These are phyloP conservation scores for Chaenocephalus aceratus DNA, from an alignment of 2,113 vertebrate genomes.

Conservation along the genomic window DNA sequence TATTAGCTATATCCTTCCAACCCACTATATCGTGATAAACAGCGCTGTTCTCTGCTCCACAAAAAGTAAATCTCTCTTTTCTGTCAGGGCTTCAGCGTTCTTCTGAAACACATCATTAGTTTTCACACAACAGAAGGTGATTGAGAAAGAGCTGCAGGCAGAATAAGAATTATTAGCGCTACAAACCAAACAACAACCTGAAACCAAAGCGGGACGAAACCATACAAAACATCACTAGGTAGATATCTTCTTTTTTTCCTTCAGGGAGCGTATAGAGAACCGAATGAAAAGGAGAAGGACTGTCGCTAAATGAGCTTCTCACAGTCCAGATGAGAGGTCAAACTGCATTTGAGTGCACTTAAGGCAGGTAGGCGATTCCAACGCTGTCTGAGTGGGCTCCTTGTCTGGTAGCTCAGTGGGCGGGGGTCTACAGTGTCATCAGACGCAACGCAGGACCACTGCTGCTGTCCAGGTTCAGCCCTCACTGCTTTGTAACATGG, in stretches of 20 bases:
- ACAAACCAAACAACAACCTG: constrained; percentile 70
- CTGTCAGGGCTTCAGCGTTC: constrained; percentile 36
- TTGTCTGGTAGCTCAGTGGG: constrained; percentile 27
- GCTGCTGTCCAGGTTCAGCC: constrained; percentile 65
- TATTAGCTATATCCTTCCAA: constrained; percentile 77
- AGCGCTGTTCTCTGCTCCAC: constrained; percentile 46
- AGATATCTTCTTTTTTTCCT: constrained; percentile 64
- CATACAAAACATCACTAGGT: constrained; percentile 74
- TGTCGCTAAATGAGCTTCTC: constrained; percentile 60
- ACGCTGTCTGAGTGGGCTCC: constrained; percentile 62
- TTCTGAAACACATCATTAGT: constrained; percentile 54
- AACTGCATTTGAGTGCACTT: constrained; percentile 83
- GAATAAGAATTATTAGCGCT: constrained; percentile 66
- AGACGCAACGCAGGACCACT: constrained; percentile 39
- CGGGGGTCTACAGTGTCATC: constrained; percentile 30
- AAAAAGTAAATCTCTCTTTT: constrained; percentile 43
- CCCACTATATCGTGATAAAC: constrained; percentile 42
- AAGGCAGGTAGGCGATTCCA: constrained; percentile 80
- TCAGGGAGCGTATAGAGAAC: constrained; percentile 41
- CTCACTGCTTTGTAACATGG: constrained; percentile 56
- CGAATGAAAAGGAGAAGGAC: constrained; percentile 57
- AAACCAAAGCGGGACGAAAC: constrained; percentile 76
- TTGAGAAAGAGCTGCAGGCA: constrained; percentile 70
- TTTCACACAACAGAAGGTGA: constrained; percentile 64
- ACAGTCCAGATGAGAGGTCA: constrained; percentile 71